phyloP scores from a whole-genome alignment of 2,888 invertebrate genomes.

The Aelia acuminata region DNA sequence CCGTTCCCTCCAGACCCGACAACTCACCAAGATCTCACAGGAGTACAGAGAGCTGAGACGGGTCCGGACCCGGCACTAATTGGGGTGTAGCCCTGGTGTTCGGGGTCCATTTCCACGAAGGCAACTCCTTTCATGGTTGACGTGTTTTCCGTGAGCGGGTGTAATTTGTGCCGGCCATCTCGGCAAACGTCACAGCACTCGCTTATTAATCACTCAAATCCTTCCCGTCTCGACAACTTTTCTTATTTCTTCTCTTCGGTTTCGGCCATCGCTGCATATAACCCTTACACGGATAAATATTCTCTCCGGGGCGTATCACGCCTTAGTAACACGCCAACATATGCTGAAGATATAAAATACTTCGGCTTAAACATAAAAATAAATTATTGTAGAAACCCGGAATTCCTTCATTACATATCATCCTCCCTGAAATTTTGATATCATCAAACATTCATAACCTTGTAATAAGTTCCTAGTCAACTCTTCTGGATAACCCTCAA shows the following conservation, averaged over 20 bases:
- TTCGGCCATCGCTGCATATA: constrained; percentile 1
- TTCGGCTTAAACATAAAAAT: no score
- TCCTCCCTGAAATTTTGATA: no score
- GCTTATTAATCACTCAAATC: constrained; percentile 51
- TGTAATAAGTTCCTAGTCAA: no score
- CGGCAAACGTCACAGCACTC: constrained; percentile 32
- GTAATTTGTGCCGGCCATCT: constrained; percentile 53
- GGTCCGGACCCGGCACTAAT: not conserved
- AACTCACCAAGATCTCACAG: not conserved
- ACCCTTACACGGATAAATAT: not conserved
- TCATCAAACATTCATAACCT: no score
- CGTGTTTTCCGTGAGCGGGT: constrained; percentile 52
- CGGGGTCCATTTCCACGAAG: constrained; percentile 42
- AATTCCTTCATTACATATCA: no score
- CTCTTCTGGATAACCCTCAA: no score
- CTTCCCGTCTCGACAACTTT: constrained; percentile 14
- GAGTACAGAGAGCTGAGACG: not conserved
- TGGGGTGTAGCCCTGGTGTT: constrained; percentile 16
- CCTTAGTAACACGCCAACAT: not conserved
- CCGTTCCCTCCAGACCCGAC: not conserved
- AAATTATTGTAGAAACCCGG: no score
- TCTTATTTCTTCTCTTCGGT: not conserved
- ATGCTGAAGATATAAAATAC: no score
- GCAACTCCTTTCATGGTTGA: constrained; percentile 37
- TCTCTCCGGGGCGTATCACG: not conserved